Evolutionary conservation across 2,888 invertebrate species (phyloP), one percentile per base, ranked within the genome.

Genomic region (Mellilla xanthometata): DNA sequence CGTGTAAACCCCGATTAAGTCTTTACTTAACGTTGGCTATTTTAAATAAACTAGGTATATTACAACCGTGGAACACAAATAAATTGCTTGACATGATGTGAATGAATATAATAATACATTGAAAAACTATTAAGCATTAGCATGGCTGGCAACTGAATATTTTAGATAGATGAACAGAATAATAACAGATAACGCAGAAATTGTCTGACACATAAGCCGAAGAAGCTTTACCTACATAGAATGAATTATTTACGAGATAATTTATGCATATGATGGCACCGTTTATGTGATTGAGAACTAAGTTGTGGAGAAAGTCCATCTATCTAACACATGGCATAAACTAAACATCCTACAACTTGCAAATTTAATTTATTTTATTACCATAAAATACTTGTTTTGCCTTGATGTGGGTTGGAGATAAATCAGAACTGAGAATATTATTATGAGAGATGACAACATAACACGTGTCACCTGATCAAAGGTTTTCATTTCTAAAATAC

Each of bases 351-450:
- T 38, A 34, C 36, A 33, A 31, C 60, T 62, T 59, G 57, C 61
- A 59, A 66, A 61, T 61, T 52, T 50, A 53, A 72, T 68, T 63
- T 60, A 76, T 73, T 68, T 63, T 60, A 76, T 73, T 69, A 70
- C 65, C 67, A 72, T 71, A 69, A 53, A 53, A 49, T 51, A 66
- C 74, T 57, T 62, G 74, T 72, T 74, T 59, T 53, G 46, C 39
- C 44, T 38, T n/a, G 15, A 64, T 64, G 76, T 76, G 67, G 72
- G 72, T 53, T 58, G 62, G 60, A 52, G 54, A 39, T 10, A 34
- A 39, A 46, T 34, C 30, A 39, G 29, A 26, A 45, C 6, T 1
- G 15, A 19, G 15, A 6, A 19, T 5, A 19, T 6, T 5, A 19
- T 6, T 19, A 19, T 19, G 15, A 6, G 15, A 3, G 15, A 19